Percentiles rank a stretch among this genome's conserved stretches.
These are phyloP conservation scores for Aldrovandia affinis DNA, from an alignment of 2,797 vertebrate genomes.

Conservation along the genomic window DNA sequence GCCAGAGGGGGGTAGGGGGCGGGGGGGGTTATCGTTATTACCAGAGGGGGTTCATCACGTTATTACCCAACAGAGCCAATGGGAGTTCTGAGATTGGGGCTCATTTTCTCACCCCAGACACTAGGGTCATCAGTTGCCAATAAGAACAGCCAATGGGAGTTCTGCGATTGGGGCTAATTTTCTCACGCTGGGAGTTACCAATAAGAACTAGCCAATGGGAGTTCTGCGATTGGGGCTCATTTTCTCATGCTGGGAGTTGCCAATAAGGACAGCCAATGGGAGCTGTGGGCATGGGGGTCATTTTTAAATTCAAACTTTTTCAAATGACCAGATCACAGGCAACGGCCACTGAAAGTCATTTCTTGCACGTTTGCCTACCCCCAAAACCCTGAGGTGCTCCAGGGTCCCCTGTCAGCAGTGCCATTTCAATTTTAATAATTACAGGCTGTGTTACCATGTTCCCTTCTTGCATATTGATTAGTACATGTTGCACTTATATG, in stretches of 20 bases:
- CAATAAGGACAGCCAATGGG: neutral
- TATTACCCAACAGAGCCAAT: neutral
- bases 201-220: neutral
- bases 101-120: neutral
- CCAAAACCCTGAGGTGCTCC: neutral
- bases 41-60: neutral
- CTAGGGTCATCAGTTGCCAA: no score
- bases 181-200: neutral
- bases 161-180: neutral
- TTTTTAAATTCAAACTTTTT: neutral
- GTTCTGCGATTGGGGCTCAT: neutral
- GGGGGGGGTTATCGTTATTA: neutral
- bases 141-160: neutral
- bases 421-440: neutral
- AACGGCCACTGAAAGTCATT: neutral
- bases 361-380: neutral
- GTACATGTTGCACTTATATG: neutral
- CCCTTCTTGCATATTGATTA: neutral
- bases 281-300: neutral
- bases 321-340: neutral
- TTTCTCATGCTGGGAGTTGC: neutral
- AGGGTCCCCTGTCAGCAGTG: neutral
- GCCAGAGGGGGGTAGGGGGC: neutral
- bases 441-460: neutral
- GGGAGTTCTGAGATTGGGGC: neutral